Conservation (phyloP, 1,140 invertebrate genomes). For the Euura lappo region DNA sequence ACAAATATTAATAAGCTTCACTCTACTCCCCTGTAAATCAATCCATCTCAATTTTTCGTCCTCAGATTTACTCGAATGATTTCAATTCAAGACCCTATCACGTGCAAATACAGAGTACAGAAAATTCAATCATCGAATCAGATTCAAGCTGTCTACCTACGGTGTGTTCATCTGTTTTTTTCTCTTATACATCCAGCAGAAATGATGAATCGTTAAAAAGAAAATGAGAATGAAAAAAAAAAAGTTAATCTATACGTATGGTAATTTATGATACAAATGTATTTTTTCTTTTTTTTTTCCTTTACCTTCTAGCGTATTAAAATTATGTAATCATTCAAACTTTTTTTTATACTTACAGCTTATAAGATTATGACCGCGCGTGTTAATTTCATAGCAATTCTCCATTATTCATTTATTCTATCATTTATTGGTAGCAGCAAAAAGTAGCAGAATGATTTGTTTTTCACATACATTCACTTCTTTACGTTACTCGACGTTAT, state of each 20-base stretch:
- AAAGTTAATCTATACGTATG: background rate
- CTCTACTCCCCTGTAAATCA: background rate
- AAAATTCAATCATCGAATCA: background rate
- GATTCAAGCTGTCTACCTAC: background rate
- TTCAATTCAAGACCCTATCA: too few relatives aligned
- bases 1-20: background rate
- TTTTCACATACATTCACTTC: too few relatives aligned
- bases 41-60: too few relatives aligned
- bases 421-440: too few relatives aligned
- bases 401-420: too few relatives aligned
- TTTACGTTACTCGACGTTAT: too few relatives aligned
- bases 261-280: slow-evolving; percentile 10
- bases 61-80: too few relatives aligned
- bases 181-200: background rate
- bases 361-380: too few relatives aligned
- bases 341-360: too few relatives aligned
- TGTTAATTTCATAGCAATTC: too few relatives aligned
- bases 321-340: background rate
- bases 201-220: background rate
- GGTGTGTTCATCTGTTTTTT: background rate
- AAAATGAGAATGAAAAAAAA: too few relatives aligned
- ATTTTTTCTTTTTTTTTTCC: background rate
- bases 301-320: background rate
- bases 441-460: too few relatives aligned
- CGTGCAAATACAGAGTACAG: background rate